Base-by-base conservation (phyloP, 2,113 vertebrate species). In the Thinocorus orbignyianus region DNA sequence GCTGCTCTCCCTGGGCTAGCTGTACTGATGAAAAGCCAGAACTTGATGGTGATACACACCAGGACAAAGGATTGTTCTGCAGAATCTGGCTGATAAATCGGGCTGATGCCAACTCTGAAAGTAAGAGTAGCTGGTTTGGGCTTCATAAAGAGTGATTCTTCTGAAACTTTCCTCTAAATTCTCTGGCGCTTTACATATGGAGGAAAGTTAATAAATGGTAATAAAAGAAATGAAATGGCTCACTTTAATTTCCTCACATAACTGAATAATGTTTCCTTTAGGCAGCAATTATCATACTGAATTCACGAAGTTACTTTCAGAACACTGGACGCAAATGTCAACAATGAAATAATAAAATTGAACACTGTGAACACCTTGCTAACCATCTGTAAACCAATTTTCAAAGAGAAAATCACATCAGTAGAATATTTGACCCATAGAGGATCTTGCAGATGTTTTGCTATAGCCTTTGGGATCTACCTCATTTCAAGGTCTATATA, bases 401-500 rank as follows among this genome's bases (percentile, higher is more conserved):
- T 98, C 96, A 96, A 97, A 97, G 96, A 95, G 83, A 96, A 97
- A 97, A 97, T 96, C 94, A 96, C 91, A 95, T 72, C 96, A 95
- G 73, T 95, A 95, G 82, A 97, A 87, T 97, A 96, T 97, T 88
- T 97, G 96, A 98, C 97, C 96, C 92, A 70, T 84, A 74, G 41
- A 94, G 86, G 60, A 66, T 97, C 90, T 97, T 96, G 94, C 97
- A 98, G 95, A 97, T 98, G 95, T 97, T 97, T 97, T 95, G 77
- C 92, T 87, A 30, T 68, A 94, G 92, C 70, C 91, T 95, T 96
- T 97, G 91, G 93, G 95, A 96, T 96, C 68, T 96, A 96, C 72
- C 90, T 98, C 92, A 95, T 98, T 98, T 98, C 97, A 97, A 97
- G 97, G 96, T 97, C 96, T 97, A 94, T 95, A 96, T 96, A 97